Evolutionary conservation across 2,113 vertebrate species (phyloP).

Genomic region (Dunckerocampus dactyliophorus): DNA sequence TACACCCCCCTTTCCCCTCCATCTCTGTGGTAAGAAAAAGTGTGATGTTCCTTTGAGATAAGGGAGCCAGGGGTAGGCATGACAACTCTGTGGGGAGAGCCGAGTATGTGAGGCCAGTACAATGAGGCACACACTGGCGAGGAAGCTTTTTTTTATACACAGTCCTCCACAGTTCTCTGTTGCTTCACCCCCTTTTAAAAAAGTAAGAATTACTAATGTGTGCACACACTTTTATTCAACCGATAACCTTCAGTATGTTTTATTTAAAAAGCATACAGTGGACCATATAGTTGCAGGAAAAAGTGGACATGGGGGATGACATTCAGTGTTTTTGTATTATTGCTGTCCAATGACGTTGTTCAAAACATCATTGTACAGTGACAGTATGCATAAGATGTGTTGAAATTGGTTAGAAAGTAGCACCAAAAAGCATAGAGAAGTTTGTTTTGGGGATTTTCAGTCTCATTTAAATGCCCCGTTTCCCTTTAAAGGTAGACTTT

Average conservation of each 20-base stretch:
- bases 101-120: conserved; percentile 69
- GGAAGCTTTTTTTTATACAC: conserved; percentile 60
- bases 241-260: conserved; percentile 48
- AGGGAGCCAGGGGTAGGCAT: conserved; percentile 70
- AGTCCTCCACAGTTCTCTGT: conserved; percentile 53
- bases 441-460: too few species aligned
- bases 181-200: conserved; percentile 23
- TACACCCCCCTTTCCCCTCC: background rate
- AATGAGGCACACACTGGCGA: conserved; percentile 71
- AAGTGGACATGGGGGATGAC: background rate
- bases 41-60: conserved; percentile 76
- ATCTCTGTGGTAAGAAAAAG: conserved; percentile 57
- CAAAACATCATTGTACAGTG: too few species aligned
- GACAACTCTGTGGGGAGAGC: conserved; percentile 71
- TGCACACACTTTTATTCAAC: conserved; percentile 52
- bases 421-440: too few species aligned
- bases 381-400: too few species aligned
- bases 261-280: background rate
- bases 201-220: conserved; percentile 23
- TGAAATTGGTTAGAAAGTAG: too few species aligned
- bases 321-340: too few species aligned
- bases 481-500: too few species aligned
- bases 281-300: conserved; percentile 10
- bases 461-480: too few species aligned
- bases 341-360: too few species aligned